These are phyloP conservation scores for Stegastes partitus DNA, from an alignment of 2,113 vertebrate genomes.

Conservation along the genomic window DNA sequence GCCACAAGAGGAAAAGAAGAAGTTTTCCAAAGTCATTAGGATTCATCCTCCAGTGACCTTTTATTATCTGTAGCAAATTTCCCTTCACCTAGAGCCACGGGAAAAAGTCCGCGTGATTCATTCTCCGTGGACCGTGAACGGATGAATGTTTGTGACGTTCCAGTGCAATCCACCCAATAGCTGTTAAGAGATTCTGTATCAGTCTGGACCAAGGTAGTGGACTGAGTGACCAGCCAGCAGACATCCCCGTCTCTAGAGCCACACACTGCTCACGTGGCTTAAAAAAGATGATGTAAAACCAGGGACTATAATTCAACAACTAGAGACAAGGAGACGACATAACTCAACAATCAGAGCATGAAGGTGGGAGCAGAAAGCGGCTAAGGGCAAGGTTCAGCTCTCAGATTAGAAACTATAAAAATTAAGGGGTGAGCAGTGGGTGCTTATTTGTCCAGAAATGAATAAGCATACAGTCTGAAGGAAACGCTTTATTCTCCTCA, in stretches of 20 bases:
- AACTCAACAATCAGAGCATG: constrained; percentile 25
- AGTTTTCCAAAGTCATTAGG: not conserved
- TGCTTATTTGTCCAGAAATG: constrained; percentile 66
- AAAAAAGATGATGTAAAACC: constrained; percentile 8
- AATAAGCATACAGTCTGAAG: constrained; percentile 61
- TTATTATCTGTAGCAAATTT: not conserved
- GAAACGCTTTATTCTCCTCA: constrained; percentile 41
- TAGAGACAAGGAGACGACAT: not conserved
- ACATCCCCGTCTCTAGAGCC: not conserved
- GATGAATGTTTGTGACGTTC: not conserved
- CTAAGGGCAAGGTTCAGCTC: constrained; percentile 3
- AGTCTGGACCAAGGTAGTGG: not conserved
- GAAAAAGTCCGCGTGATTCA: not conserved
- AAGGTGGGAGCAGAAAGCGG: constrained; percentile 24
- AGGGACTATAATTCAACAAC: not conserved
- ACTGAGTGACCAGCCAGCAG: not conserved
- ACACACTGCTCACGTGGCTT: not conserved
- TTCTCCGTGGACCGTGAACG: not conserved
- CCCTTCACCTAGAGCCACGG: not conserved
- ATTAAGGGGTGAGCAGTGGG: constrained; percentile 42
- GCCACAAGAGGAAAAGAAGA: not conserved
- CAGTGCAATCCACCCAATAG: not conserved
- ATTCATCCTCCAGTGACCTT: not conserved
- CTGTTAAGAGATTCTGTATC: not conserved
- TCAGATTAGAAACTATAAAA: constrained; percentile 60